These are phyloP conservation scores for Phodopus roborovskii DNA, from an alignment of 2,113 vertebrate species.

Conservation along the genomic window DNA sequence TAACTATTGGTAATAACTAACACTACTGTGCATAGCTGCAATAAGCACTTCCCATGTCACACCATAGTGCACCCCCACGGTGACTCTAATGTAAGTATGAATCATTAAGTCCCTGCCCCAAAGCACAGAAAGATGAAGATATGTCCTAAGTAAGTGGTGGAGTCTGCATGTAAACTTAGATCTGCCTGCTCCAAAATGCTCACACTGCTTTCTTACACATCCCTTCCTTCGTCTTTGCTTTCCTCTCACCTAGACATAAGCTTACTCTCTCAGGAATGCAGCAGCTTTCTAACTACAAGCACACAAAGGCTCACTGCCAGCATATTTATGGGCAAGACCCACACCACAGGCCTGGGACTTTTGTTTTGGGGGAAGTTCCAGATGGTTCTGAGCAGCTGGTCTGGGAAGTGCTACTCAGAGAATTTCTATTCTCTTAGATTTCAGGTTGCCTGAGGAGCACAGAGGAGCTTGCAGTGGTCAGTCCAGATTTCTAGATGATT, in stretches of 20 bases:
- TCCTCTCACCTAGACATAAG: background rate
- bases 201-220: background rate
- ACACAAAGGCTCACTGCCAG: background rate
- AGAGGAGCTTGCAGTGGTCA: background rate
- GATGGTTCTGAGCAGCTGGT: background rate
- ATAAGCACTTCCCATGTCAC: background rate
- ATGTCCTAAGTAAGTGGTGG: background rate
- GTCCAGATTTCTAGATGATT: background rate
- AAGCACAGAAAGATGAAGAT: background rate
- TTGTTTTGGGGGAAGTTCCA: background rate
- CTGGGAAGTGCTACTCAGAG: background rate
- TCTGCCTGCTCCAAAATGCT: background rate
- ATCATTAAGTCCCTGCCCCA: background rate
- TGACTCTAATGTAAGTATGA: background rate
- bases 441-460: background rate
- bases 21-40: background rate
- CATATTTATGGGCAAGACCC: background rate
- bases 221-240: background rate
- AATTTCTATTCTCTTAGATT: background rate
- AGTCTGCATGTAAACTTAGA: background rate
- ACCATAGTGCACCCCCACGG: background rate
- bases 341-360: background rate
- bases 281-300: background rate
- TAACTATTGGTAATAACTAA: background rate
- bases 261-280: background rate